These are phyloP conservation scores for Malurus leucopterus DNA, from an alignment of 2,797 vertebrate genomes.

Conservation along the genomic window DNA sequence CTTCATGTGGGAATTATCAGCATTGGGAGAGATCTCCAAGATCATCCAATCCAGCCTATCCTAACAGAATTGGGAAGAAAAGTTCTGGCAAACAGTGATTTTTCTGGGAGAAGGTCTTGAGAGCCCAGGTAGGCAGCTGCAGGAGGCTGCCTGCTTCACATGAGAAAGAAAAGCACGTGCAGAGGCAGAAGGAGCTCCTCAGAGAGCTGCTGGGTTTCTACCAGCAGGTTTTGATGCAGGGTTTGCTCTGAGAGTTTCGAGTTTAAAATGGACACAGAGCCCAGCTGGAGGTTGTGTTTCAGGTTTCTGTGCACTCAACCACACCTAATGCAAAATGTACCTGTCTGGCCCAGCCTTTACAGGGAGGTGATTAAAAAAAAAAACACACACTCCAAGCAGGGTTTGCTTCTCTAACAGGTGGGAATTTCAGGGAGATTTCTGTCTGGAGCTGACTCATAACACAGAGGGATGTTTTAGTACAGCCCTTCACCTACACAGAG, in stretches of 20 bases:
- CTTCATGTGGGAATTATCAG: neutral
- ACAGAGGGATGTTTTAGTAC: neutral
- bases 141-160: neutral
- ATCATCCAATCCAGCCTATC: neutral
- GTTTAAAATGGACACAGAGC: neutral
- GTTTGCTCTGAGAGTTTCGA: neutral
- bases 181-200: neutral
- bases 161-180: neutral
- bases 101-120: neutral
- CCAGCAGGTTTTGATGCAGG: neutral
- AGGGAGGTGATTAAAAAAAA: neutral
- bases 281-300: conserved; percentile 1
- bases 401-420: neutral
- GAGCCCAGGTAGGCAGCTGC: neutral
- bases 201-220: neutral
- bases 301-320: conserved; percentile 23
- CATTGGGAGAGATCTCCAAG: neutral
- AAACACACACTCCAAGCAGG: neutral
- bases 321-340: conserved; percentile 20
- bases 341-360: neutral
- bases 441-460: conserved; percentile 15
- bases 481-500: conserved; percentile 10
- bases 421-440: conserved; percentile 33
- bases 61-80: neutral
- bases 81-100: no score